These are phyloP conservation scores for Diplogasteroides magnus DNA, from an alignment of 1,140 invertebrate species.

Conservation along the genomic window DNA sequence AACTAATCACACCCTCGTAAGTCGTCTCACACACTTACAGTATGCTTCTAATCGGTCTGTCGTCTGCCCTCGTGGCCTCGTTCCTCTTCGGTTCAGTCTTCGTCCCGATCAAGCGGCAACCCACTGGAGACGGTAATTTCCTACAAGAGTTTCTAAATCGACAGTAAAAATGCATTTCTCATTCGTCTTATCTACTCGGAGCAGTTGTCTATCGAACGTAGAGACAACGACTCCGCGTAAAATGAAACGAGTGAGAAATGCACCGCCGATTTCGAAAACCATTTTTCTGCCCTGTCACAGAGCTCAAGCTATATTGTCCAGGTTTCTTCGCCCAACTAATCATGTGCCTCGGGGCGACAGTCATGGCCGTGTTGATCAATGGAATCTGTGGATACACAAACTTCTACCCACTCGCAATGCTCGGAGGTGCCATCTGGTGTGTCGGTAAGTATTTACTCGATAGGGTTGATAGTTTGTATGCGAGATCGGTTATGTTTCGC, in stretches of 20 bases:
- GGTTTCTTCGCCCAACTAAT: constrained; percentile 36
- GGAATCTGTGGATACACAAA: constrained; percentile 20
- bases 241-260: no score
- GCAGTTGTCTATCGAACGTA: no score
- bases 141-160: no score
- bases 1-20: no score
- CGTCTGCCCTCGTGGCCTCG: not conserved
- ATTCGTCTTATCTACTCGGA: no score
- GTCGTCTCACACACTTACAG: no score
- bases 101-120: constrained; percentile 6
- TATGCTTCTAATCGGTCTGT: constrained; percentile 2
- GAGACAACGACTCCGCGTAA: no score
- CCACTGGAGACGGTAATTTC: constrained; percentile 4
- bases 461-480: not conserved
- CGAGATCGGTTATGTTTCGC: no score
- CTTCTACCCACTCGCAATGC: constrained; percentile 39
- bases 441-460: constrained; percentile 24
- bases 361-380: constrained; percentile 32
- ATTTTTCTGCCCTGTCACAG: no score
- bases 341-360: constrained; percentile 31
- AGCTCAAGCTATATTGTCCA: constrained; percentile 4
- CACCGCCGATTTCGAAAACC: no score
- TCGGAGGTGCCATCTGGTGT: constrained; percentile 40
- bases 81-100: constrained; percentile 6
- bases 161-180: no score